Percentiles rank a stretch among this genome's conserved stretches.
phyloP scores from a whole-genome alignment of 2,797 vertebrate species.

The Poliocrania exsul region DNA sequence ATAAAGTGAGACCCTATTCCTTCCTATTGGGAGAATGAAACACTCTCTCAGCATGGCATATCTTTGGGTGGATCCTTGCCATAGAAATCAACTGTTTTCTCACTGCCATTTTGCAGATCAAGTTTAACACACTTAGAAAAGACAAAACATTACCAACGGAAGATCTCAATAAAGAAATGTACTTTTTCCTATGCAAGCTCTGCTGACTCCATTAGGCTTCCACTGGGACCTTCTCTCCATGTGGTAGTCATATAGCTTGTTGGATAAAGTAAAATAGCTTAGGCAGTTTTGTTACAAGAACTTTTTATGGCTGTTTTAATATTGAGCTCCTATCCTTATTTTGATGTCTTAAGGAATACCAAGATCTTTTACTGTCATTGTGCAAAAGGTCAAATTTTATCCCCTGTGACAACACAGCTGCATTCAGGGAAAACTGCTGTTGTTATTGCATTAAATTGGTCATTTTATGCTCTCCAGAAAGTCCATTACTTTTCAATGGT shows the following conservation, averaged over 20 bases:
- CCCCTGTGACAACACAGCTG: slow-evolving; percentile 3
- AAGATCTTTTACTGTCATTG: neutral
- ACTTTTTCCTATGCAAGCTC: neutral
- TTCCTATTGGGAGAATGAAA: neutral
- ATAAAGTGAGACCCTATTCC: neutral
- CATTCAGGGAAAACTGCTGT: neutral
- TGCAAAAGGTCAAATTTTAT: neutral
- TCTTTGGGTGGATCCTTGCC: neutral
- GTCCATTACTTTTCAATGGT: neutral
- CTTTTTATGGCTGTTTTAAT: neutral
- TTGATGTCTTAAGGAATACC: neutral
- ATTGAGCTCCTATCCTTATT: neutral
- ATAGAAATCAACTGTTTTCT: neutral
- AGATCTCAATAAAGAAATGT: neutral
- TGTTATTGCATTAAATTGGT: slow-evolving; percentile 11
- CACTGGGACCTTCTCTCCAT: neutral
- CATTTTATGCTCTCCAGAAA: slow-evolving; percentile 1
- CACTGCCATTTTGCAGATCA: neutral
- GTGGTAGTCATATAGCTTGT: rapidly evolving
- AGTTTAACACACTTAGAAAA: neutral
- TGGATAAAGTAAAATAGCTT: neutral
- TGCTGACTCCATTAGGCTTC: neutral
- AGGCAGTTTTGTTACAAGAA: neutral
- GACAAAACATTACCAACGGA: neutral
- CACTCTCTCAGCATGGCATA: neutral